phyloP scores from a whole-genome alignment of 2,113 vertebrate species.

The Spea bombifrons region DNA sequence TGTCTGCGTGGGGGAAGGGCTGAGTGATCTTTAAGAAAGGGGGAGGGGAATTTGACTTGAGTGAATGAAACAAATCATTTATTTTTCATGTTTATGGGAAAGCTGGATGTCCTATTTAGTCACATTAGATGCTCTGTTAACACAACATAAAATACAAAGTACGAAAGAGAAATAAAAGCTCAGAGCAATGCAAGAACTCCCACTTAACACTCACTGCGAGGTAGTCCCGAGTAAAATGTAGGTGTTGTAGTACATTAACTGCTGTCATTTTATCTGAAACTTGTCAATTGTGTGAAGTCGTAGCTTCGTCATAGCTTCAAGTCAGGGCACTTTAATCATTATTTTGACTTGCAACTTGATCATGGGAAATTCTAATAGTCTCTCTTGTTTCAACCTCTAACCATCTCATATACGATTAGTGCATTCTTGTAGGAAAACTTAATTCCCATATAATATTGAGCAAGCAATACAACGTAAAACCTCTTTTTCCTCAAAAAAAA shows the following conservation, averaged over 20 bases:
- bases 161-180: constrained; percentile 49
- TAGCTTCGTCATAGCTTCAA: constrained; percentile 9
- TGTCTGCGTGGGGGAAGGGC: constrained; percentile 21
- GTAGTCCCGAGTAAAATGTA: constrained; percentile 26
- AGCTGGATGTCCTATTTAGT: constrained; percentile 72
- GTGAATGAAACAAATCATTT: constrained; percentile 60
- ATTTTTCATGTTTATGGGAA: constrained; percentile 66
- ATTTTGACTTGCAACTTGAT: background rate
- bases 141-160: constrained; percentile 60
- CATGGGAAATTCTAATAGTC: background rate
- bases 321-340: constrained; percentile 10
- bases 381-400: background rate
- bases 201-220: constrained; percentile 44
- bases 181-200: constrained; percentile 40
- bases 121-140: constrained; percentile 74
- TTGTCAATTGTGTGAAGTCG: constrained; percentile 36
- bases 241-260: constrained; percentile 31
- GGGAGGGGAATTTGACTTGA: constrained; percentile 47
- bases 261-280: constrained; percentile 29
- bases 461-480: background rate
- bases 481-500: too few relatives aligned
- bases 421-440: too few relatives aligned
- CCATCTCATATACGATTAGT: background rate
- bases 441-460: background rate
- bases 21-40: constrained; percentile 35